Conservation (phyloP, 2,797 vertebrate genomes). For the Sebastolobus alascanus region DNA sequence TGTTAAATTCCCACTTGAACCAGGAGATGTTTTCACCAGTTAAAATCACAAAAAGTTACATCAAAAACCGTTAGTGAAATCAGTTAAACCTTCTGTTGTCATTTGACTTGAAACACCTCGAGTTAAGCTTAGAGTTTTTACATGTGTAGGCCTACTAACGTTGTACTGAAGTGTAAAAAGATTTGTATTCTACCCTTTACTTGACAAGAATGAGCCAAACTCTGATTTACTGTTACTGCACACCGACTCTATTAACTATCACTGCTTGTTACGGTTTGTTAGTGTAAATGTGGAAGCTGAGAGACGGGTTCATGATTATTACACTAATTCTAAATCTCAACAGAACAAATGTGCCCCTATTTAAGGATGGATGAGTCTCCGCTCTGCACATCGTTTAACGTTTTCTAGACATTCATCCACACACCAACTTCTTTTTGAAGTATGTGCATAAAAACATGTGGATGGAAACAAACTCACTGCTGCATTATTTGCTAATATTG, state of each 20-base stretch:
- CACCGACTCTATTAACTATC: background rate
- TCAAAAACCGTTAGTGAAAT: too few relatives aligned
- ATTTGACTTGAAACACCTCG: slow-evolving; percentile 6
- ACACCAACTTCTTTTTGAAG: too few relatives aligned
- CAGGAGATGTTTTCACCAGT: background rate
- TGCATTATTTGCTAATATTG: background rate
- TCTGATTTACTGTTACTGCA: background rate
- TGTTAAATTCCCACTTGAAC: background rate
- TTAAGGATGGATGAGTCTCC: background rate
- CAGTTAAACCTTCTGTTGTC: background rate
- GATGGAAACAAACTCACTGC: background rate
- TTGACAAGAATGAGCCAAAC: slow-evolving; percentile 29
- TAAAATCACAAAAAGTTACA: too few relatives aligned
- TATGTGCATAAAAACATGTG: background rate
- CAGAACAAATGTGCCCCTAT: too few relatives aligned
- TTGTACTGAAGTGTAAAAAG: slow-evolving; percentile 14
- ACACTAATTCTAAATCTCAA: too few relatives aligned
- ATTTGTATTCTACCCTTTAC: slow-evolving; percentile 12
- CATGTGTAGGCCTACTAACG: background rate
- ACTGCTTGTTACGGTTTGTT: background rate
- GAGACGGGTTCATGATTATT: too few relatives aligned
- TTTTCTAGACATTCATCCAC: background rate
- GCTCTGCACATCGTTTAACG: background rate
- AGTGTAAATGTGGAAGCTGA: background rate
- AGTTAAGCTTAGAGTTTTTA: background rate